Evolutionary conservation across 1,140 invertebrate species (phyloP).

Genomic region (Camponotus vicinus): DNA sequence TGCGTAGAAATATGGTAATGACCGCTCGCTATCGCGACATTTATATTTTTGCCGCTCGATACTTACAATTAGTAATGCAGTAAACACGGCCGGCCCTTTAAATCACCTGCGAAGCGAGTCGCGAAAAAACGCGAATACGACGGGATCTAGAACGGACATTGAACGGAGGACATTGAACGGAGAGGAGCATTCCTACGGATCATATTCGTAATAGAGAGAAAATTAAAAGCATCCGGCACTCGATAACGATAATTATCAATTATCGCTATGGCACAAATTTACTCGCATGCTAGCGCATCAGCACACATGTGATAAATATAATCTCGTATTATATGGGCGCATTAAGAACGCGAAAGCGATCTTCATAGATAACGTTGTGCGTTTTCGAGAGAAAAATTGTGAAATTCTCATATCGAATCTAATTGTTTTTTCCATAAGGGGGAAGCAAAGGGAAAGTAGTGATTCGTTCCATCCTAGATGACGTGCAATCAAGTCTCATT

Average conservation of each 20-base stretch:
- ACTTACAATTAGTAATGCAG: not conserved
- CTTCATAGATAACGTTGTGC: not conserved
- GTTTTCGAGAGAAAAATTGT: not conserved
- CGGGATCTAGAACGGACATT: conserved; percentile 21
- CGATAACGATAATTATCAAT: conserved; percentile 66
- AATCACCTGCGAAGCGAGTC: conserved; percentile 29
- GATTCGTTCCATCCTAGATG: not conserved
- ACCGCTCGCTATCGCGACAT: conserved; percentile 24
- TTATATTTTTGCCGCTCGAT: conserved; percentile 25
- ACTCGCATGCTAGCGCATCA: conserved; percentile 24
- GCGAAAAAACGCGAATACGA: conserved; percentile 32
- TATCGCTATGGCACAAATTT: conserved; percentile 49
- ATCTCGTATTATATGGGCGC: not conserved
- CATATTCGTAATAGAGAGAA: conserved; percentile 24
- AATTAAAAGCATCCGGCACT: conserved; percentile 28
- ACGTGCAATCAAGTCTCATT: not conserved
- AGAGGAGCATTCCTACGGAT: conserved; percentile 11
- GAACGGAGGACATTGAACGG: conserved; percentile 23
- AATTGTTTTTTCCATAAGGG: not conserved
- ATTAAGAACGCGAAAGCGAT: not conserved
- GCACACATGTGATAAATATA: conserved; percentile 13
- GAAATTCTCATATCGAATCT: conserved; percentile 13
- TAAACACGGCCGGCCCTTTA: conserved; percentile 1
- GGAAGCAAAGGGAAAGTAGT: not conserved
- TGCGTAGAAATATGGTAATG: conserved; percentile 41